Percentiles rank a stretch among this genome's conserved stretches.
phyloP scores from a whole-genome alignment of 2,113 vertebrate species.

The Sus scrofa region DNA sequence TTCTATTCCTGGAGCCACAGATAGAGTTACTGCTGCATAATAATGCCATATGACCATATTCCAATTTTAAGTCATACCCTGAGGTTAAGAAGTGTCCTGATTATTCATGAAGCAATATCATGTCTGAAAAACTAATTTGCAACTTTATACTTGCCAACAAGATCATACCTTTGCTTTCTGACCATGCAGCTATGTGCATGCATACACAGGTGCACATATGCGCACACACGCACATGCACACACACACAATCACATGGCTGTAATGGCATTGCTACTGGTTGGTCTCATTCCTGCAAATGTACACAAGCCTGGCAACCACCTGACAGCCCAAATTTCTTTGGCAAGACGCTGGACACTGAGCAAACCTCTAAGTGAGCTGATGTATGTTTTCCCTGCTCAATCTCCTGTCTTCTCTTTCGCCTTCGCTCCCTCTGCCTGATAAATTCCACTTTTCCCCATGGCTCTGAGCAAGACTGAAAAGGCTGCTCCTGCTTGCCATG shows the following conservation, averaged over 20 bases:
- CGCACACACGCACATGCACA: background rate
- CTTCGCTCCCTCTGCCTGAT: background rate
- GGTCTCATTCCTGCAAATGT: background rate
- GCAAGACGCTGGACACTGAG: background rate
- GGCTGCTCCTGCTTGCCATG: background rate
- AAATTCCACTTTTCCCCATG: rapidly evolving
- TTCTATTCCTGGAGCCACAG: background rate
- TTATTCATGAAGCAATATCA: slow-evolving; percentile 33
- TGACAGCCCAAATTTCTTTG: no score
- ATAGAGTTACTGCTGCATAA: background rate
- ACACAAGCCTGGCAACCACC: background rate
- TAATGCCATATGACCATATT: background rate
- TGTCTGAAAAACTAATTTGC: background rate
- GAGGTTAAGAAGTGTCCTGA: background rate
- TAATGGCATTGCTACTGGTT: background rate
- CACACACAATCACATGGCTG: rapidly evolving
- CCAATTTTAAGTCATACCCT: background rate
- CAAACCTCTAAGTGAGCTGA: background rate
- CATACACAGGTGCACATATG: background rate
- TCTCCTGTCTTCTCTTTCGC: background rate
- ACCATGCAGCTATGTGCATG: background rate
- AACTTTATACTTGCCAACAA: background rate
- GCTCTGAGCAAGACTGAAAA: background rate
- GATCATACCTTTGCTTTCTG: background rate
- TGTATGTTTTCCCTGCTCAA: background rate